Base-by-base conservation (phyloP, 2,797 vertebrate genomes). In the Bovichtus variegatus region DNA sequence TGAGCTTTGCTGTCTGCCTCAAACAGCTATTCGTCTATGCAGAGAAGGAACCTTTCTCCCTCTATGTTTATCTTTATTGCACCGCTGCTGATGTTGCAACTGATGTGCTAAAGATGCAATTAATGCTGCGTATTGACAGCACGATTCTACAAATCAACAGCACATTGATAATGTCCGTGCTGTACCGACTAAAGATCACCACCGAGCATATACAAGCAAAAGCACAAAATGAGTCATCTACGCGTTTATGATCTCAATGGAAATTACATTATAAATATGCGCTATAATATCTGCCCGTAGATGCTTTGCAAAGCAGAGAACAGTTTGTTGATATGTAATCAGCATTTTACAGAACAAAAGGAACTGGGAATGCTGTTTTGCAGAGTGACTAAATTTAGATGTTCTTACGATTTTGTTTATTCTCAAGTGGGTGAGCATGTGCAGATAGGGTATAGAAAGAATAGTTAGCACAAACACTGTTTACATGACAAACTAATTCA, bases 41-140 rank as follows among this genome's bases (percentile, higher is more conserved):
- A 34, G 51, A 58, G 46, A 67, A 38, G 13, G 6, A 54, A 53
- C 31, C 12, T 41, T 71, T 55, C 51, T 66, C 54, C 76, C 53
- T 16, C 69, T 49, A 43, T 69, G 55, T 66, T 79, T 31, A 46
- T 79, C 89, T 84, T 87, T 79, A 79, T 83, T 72, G 77, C 63
- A 29, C 60, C 44, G 79, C 50, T 78, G 60, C 71, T 55, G 76
- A 75, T 71, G 71, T 84, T 71, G 69, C 81, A 83, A 41, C 71
- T 82, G 83, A 87, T 77, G 71, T 82, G 76, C 73, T 82, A 71
- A 84, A 73, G 55, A 80, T 71, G 65, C 65, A 82, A 82, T 85
- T 86, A 87, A 74, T 82, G 74, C 80, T 3, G 31, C 62, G 49
- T 68, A 79, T 84, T 82, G 77, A 86, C 69, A 49, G 29, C 73